Base-by-base conservation (phyloP, 1,140 invertebrate species). In the Temnothorax nylanderi region DNA sequence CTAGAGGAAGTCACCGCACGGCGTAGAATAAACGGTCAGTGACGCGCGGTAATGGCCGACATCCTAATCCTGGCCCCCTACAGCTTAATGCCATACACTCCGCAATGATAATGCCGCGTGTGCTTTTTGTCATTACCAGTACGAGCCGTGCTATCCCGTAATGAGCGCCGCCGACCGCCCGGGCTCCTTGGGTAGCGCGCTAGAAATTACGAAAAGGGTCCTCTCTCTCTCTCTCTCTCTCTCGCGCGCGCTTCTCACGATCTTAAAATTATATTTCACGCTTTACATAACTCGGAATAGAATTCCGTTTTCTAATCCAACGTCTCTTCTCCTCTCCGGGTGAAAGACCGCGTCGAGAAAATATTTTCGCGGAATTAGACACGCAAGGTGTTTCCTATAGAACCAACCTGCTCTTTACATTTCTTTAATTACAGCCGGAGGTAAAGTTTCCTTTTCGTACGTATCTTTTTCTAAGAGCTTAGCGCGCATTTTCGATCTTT, bases 41-140 rank as follows among this genome's bases (percentile, higher is more conserved):
- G 94, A 95, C 94, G 94, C 94, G 94, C 94, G 94, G 94, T 95
- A 95, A 95, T 95, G 94, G 94, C 93, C 94, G 93, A 95, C 95
- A 95, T 95, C 95, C 95, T 95, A 95, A 95, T 95, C 94, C 94
- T 95, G 94, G 92, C 93, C 94, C 94, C 95, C 94, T 95, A 94
- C 93, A 92, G 94, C 92, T 94, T 94, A 94, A 94, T 94, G 90
- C 92, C 90, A 92, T 93, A 94, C 90, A 92, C 92, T 93, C 89
- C 82, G 90, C 92, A 93, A 94, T 95, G 93, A 94, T 95, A 94
- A 94, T 95, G 90, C 93, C 93, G 93, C 91, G 92, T 95, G 93
- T 94, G 93, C 94, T 95, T 95, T 95, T 95, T 93, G 94, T 94
- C 94, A 95, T 95, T 95, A 95, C 92, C 92, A 92, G 88, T 92